Base-by-base conservation (phyloP, 2,797 vertebrate genomes). In the Choloepus didactylus region DNA sequence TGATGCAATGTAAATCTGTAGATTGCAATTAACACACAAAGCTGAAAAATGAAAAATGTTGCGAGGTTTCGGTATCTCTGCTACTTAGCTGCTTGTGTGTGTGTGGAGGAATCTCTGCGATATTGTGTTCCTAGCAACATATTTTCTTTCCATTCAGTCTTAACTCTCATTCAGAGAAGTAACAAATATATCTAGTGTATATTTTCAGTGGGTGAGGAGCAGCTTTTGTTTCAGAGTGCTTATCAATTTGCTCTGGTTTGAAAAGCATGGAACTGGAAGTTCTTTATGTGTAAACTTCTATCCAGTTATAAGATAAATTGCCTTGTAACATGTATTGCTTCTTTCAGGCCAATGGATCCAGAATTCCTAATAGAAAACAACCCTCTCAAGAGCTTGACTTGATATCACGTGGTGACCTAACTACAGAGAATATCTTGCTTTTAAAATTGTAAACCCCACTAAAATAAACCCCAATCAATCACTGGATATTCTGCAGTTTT, bases 1-100 rank as follows among this genome's bases (percentile, higher is more conserved):
- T 83, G 54, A 16, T 93, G 31, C 66, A 77, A 15, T 80, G 41
- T 91, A 97, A 97, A 96, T 93, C 72, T 97, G 87, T 86, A 96
- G 94, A 97, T 97, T 97, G 89, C 25, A 82, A 92, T 97, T 96
- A 97, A 31, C 56, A 89, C 79, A 96, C 97, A 97, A 94, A 92
- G 44, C 54, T 72, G 31, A 97, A 97, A 96, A 38, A 77, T 96
- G 79, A 96, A 92, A 97, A 94, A 85, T 95, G 70, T 21, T 85
- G 75, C 93, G 91, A 35, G 96, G 94, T 95, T 95, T 95, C 89
- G 77, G 35, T 16, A 79, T 97, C 79, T 95, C 81, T 90, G 66
- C 23, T 80, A 83, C 87, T 79, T 90, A 97, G 59, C 83, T 82
- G 93, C 73, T 62, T 96, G 41, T 94, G 92, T 1, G 11, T 54